phyloP scores from a whole-genome alignment of 2,888 invertebrate genomes.

The Ochlodes sylvanus region DNA sequence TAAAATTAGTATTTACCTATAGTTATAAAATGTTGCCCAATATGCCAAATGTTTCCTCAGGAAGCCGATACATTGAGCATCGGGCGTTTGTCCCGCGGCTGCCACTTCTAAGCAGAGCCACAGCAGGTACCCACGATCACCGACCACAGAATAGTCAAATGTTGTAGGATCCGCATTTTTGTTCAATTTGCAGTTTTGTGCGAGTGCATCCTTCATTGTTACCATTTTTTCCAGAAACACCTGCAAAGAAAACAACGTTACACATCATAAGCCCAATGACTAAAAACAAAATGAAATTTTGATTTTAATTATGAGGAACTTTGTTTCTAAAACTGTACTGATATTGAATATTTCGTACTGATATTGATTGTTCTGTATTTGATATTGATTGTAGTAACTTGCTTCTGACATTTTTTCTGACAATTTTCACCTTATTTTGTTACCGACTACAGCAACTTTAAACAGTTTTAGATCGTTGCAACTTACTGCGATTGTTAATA shows the following conservation, averaged over 20 bases:
- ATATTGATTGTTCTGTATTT: no score
- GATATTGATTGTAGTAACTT: no score
- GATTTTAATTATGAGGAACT: no score
- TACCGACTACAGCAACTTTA: no score
- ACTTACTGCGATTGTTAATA: no score
- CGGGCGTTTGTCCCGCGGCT: slow-evolving; percentile 87
- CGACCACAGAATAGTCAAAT: slow-evolving; percentile 88
- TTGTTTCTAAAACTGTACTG: no score
- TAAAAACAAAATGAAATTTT: no score
- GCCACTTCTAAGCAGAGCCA: slow-evolving; percentile 91
- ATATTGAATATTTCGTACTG: no score
- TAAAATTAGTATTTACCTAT: slow-evolving; percentile 75
- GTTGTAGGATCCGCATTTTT: slow-evolving; percentile 89
- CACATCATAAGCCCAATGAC: no score
- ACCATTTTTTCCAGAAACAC: slow-evolving; percentile 91
- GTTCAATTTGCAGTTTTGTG: slow-evolving; percentile 76
- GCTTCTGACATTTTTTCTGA: no score
- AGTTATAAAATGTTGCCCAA: slow-evolving; percentile 91
- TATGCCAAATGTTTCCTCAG: slow-evolving; percentile 90
- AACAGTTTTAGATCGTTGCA: no score
- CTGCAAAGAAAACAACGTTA: slow-evolving; percentile 62
- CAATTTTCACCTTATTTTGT: no score
- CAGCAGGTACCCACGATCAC: slow-evolving; percentile 91
- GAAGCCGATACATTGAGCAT: slow-evolving; percentile 90
- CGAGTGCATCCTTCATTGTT: slow-evolving; percentile 88